Percentiles rank a stretch among this genome's conserved stretches.
These are phyloP conservation scores for Petrocephalus sullivani DNA, from an alignment of 2,797 vertebrate species.

Conservation along the genomic window DNA sequence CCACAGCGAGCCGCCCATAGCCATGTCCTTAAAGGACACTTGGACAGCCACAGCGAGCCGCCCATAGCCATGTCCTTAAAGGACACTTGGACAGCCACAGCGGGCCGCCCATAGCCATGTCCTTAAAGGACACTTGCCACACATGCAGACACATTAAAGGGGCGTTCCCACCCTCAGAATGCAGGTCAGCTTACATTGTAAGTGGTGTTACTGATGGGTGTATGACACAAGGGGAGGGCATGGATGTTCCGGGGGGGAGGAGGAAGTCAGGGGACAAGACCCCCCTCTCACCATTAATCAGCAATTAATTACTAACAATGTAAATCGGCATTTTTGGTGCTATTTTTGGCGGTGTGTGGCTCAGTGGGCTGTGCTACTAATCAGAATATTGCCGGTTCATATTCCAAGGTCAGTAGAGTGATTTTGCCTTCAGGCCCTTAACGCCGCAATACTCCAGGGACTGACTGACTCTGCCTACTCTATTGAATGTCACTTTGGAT, in stretches of 20 bases:
- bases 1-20: background rate
- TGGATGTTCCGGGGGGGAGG: background rate
- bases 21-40: slow-evolving; percentile 27
- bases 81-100: background rate
- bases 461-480: background rate
- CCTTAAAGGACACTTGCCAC: slow-evolving; percentile 19
- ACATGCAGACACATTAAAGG: slow-evolving; percentile 8
- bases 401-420: background rate
- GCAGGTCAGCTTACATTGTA: background rate
- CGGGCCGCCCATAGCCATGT: slow-evolving; percentile 16
- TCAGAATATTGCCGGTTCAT: background rate
- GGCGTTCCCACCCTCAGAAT: background rate
- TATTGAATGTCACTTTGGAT: background rate
- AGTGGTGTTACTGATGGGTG: background rate
- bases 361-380: background rate
- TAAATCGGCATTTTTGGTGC: background rate
- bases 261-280: background rate
- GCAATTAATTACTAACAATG: background rate
- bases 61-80: slow-evolving; percentile 28
- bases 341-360: background rate
- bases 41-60: background rate
- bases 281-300: background rate
- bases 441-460: background rate
- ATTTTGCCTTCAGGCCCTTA: background rate
- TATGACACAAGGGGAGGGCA: background rate